phyloP scores from a whole-genome alignment of 2,113 vertebrate species.

The Carollia perspicillata region DNA sequence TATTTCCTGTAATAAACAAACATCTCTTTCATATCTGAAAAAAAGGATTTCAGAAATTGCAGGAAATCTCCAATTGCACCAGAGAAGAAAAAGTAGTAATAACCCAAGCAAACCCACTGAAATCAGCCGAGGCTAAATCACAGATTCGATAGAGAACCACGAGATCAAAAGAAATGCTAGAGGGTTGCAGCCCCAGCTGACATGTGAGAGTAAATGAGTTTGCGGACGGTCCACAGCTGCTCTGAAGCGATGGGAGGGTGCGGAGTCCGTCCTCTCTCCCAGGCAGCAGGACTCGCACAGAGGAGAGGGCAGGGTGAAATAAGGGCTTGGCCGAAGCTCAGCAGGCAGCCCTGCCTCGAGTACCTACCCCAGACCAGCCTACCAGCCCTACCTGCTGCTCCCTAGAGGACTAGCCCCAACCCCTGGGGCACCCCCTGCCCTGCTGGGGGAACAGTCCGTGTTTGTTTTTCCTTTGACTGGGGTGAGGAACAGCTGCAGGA shows the following conservation, averaged over 20 bases:
- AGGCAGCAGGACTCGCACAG: fast-evolving
- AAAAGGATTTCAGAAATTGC: not conserved
- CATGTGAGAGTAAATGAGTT: fast-evolving
- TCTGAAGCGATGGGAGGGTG: too few relatives aligned
- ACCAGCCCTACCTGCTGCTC: not conserved
- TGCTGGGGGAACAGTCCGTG: slow-evolving; percentile 70
- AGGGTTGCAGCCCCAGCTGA: not conserved
- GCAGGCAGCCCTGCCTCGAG: not conserved
- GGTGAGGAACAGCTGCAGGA: slow-evolving; percentile 58
- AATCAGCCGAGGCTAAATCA: not conserved
- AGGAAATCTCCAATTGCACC: not conserved
- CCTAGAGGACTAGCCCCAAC: not conserved
- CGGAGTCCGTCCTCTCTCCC: not conserved
- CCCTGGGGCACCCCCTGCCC: not conserved
- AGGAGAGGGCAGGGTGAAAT: fast-evolving
- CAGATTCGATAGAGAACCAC: fast-evolving
- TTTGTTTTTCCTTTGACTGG: slow-evolving; percentile 67
- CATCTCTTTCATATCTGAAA: not conserved
- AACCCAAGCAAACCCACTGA: not conserved
- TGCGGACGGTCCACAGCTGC: fast-evolving
- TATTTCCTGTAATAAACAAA: not conserved
- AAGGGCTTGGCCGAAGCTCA: too few relatives aligned
- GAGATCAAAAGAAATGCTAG: not conserved
- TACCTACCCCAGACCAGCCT: not conserved
- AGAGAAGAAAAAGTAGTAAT: not conserved